phyloP scores from a whole-genome alignment of 2,888 invertebrate genomes.

The Alcis repandata region DNA sequence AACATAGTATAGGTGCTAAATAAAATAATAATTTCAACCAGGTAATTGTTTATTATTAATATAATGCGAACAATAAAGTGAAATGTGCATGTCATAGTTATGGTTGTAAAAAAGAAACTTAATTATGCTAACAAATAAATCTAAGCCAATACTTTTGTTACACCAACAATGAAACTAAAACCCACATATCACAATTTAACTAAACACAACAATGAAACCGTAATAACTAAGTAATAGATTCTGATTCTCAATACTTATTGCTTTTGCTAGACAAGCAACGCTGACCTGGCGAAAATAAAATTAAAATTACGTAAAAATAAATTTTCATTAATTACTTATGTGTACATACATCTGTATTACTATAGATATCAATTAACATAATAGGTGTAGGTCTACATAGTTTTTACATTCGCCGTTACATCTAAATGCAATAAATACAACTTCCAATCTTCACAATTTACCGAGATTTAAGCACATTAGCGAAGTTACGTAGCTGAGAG shows the following conservation, averaged over 20 bases:
- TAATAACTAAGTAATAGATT: slow-evolving; percentile 69
- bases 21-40: slow-evolving; percentile 65
- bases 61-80: slow-evolving; percentile 78
- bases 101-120: slow-evolving; percentile 78
- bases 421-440: slow-evolving; percentile 86
- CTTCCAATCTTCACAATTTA: slow-evolving; percentile 68
- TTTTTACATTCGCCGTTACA: slow-evolving; percentile 80
- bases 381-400: slow-evolving; percentile 50
- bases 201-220: slow-evolving; percentile 74
- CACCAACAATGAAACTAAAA: slow-evolving; percentile 72
- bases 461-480: slow-evolving; percentile 85
- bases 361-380: slow-evolving; percentile 67
- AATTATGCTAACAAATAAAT: slow-evolving; percentile 54
- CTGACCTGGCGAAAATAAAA: slow-evolving; percentile 60
- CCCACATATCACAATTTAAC: slow-evolving; percentile 82
- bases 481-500: slow-evolving; percentile 79
- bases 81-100: slow-evolving; percentile 76
- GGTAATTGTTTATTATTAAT: slow-evolving; percentile 78
- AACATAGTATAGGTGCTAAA: slow-evolving; percentile 24
- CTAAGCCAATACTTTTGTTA: slow-evolving; percentile 61
- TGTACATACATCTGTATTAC: slow-evolving; percentile 66
- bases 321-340: slow-evolving; percentile 58
- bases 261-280: slow-evolving; percentile 65
- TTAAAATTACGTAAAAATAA: slow-evolving; percentile 45
- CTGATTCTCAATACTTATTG: slow-evolving; percentile 75